Percentiles rank a stretch among this genome's conserved stretches.
Conservation (phyloP, 2,113 vertebrate genomes). For the Fregetta grallaria region DNA sequence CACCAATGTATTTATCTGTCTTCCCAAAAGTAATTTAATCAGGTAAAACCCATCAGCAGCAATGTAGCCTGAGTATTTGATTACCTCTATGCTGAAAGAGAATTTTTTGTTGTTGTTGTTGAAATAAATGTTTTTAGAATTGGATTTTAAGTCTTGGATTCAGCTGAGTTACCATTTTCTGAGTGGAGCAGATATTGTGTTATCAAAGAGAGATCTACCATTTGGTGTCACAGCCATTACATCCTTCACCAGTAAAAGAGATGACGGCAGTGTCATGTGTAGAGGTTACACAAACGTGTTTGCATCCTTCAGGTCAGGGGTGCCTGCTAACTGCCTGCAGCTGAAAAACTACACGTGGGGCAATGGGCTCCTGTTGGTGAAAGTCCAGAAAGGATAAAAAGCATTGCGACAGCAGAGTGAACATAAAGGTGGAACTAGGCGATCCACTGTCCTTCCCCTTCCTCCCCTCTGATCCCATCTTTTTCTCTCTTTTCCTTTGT, state of each 20-base stretch:
- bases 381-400: background rate
- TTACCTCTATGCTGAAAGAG: background rate
- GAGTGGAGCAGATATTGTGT: background rate
- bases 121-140: background rate
- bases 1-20: background rate
- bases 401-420: background rate
- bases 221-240: background rate
- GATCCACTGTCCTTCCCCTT: background rate
- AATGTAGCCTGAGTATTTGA: background rate
- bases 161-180: background rate
- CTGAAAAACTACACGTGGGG: accelerated
- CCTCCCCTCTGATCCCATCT: background rate
- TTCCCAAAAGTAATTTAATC: background rate
- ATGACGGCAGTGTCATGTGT: accelerated
- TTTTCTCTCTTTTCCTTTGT: background rate
- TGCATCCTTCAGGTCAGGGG: background rate
- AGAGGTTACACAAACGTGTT: background rate
- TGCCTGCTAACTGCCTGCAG: background rate
- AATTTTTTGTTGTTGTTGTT: background rate
- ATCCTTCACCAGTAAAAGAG: background rate
- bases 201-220: background rate
- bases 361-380: background rate
- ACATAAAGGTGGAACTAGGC: background rate
- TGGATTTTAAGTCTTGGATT: background rate
- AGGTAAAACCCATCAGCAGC: background rate